Evolutionary conservation across 2,888 invertebrate species (phyloP).

Genomic region (Stegophylla sp.): DNA sequence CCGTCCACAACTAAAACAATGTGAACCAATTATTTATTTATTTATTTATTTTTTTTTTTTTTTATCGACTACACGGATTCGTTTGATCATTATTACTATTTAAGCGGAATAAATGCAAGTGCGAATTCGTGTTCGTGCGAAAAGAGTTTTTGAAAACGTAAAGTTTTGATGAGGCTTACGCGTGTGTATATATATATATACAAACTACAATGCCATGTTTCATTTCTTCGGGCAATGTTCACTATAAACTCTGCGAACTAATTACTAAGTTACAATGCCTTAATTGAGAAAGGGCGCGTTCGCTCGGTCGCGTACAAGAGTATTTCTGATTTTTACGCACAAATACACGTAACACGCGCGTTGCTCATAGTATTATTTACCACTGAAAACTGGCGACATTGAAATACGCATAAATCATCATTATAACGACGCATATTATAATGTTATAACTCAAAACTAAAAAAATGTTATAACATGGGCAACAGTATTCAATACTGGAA

Average conservation of each 20-base stretch:
- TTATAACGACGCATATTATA: too few relatives aligned
- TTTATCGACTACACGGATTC: neutral
- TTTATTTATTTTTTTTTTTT: neutral
- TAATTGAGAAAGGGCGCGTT: slow-evolving; percentile 7
- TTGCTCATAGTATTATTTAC: too few relatives aligned
- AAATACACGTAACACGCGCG: neutral
- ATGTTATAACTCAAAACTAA: too few relatives aligned
- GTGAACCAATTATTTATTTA: too few relatives aligned
- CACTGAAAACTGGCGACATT: too few relatives aligned
- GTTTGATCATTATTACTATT: neutral
- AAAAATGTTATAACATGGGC: too few relatives aligned
- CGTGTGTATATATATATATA: too few relatives aligned
- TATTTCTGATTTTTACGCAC: slow-evolving; percentile 17
- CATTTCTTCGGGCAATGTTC: slow-evolving; percentile 33
- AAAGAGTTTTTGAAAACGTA: slow-evolving; percentile 19
- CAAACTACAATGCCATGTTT: slow-evolving; percentile 27
- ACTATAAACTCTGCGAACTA: slow-evolving; percentile 33
- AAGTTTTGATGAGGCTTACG: neutral
- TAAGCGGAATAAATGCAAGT: slow-evolving; percentile 14
- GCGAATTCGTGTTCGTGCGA: slow-evolving; percentile 38
- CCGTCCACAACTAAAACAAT: too few relatives aligned
- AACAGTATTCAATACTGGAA: too few relatives aligned
- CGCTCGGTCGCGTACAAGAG: neutral
- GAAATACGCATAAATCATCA: too few relatives aligned
- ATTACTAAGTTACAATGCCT: slow-evolving; percentile 16